Evolutionary conservation across 1,140 invertebrate species (phyloP), one percentile per base, ranked within the genome.

Genomic region (Luehdorfia chinensis): DNA sequence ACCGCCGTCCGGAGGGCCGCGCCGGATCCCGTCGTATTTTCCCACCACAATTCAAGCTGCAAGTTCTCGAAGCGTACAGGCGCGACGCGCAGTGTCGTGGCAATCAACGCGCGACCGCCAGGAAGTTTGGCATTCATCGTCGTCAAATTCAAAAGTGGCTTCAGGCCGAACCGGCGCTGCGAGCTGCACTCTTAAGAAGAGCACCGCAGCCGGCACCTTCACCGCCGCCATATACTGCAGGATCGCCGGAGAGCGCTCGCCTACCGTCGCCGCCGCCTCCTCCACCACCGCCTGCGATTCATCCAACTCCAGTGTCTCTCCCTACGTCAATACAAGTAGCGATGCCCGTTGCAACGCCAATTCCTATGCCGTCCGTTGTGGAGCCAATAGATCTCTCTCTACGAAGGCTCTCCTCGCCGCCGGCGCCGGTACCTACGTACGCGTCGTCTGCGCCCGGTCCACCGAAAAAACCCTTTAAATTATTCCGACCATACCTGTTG

Each of bases 71-170:
- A 69, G 95, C 94, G 12, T 96, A 95, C 71, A 88, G 94, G 33
- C 90, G 91, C 52, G 94, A 96, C 73, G 90, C 91, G 16, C 94
- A 95, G 70, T 96, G 94, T 75, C 91, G 93, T 59, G 94, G 94
- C 5, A 96, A 96, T 77, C 94, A 95, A 68, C 87, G 94, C 8
- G 93, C 95, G 0, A 95, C 94, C 1, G 95, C 94, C 2, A 89
- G 94, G 49, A 96, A 96, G 76, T 96, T 95, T 70, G 93, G 93
- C 9, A 95, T 96, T 37, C 94, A 96, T 71, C 88, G 94, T 7
- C 88, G 94, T 15, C 94, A 96, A 75, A 95, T 96, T 43, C 94
- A 96, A 76, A 95, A 96, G 87, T 96, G 94, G 94, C 75, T 96
- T 44, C 94, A 95, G 78, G 93, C 92, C 58, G 94, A 95, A 75